Conservation (phyloP, 2,797 vertebrate species). For the Pseudomugil gertrudae region DNA sequence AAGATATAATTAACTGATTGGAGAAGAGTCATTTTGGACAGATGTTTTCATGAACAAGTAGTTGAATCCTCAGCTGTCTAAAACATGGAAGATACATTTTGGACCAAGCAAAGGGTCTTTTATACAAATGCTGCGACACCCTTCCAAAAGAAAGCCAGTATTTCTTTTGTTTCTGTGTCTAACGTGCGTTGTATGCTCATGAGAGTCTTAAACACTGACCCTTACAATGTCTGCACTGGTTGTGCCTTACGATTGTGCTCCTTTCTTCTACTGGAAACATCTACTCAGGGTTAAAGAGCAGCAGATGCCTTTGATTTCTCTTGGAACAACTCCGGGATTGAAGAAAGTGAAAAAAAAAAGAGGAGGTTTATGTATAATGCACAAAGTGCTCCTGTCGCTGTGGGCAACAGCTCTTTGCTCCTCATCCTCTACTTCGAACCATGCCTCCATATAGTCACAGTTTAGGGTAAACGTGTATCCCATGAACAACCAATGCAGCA, state of each 20-base stretch:
- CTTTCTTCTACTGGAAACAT: slow-evolving; percentile 45
- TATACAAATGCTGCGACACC: not conserved
- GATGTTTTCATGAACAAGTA: not conserved
- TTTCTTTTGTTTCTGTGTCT: not conserved
- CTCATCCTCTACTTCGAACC: slow-evolving; percentile 28
- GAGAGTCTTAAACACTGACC: slow-evolving; percentile 6
- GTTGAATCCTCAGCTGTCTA: not conserved
- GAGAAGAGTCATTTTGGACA: no score
- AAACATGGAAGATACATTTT: not conserved
- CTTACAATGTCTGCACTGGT: slow-evolving; percentile 1
- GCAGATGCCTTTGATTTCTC: slow-evolving; percentile 61
- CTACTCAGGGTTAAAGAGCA: slow-evolving; percentile 50
- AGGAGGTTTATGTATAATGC: slow-evolving; percentile 73
- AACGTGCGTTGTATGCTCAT: not conserved
- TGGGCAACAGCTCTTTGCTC: slow-evolving; percentile 60
- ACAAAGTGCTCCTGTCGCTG: slow-evolving; percentile 67
- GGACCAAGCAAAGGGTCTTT: not conserved
- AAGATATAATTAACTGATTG: no score
- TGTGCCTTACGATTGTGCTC: slow-evolving; percentile 24
- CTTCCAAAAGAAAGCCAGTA: not conserved
- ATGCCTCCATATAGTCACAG: slow-evolving; percentile 8
- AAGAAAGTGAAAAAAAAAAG: slow-evolving; percentile 8
- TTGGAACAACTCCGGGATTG: slow-evolving; percentile 42
- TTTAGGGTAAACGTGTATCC: not conserved
- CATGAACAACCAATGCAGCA: not conserved